A percentile compares a stretch with the other conserved stretches of the same genome.
These are phyloP conservation scores for Schizopygopsis pylzovi DNA, from an alignment of 2,797 vertebrate species.

Conservation along the genomic window DNA sequence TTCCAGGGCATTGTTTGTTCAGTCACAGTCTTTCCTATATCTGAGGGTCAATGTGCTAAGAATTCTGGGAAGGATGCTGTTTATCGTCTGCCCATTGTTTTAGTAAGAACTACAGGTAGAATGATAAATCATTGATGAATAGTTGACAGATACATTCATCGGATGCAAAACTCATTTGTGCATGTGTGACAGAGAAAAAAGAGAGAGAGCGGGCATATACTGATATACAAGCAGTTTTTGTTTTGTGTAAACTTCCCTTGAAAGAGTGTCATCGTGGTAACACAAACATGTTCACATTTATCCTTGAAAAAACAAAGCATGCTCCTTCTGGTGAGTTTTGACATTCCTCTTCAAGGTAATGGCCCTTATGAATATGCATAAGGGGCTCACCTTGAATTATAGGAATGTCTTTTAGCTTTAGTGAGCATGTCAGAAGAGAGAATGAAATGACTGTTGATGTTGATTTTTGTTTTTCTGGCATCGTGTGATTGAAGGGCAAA, in stretches of 20 bases:
- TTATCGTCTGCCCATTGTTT: slow-evolving; percentile 48
- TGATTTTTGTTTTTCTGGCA: slow-evolving; percentile 54
- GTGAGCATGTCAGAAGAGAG: slow-evolving; percentile 37
- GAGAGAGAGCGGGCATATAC: slow-evolving; percentile 1
- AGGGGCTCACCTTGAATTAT: slow-evolving; percentile 62
- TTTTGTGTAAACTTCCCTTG: slow-evolving; percentile 49
- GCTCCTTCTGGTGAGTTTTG: slow-evolving; percentile 53
- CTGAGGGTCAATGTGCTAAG: slow-evolving; percentile 48
- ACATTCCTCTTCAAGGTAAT: slow-evolving; percentile 59
- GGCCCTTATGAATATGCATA: slow-evolving; percentile 59
- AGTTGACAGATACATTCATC: slow-evolving; percentile 51
- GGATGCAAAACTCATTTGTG: slow-evolving; percentile 41
- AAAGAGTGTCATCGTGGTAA: slow-evolving; percentile 55
- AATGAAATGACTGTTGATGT: slow-evolving; percentile 53
- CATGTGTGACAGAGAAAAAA: slow-evolving; percentile 3
- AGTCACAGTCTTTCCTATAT: slow-evolving; percentile 20
- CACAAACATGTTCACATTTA: slow-evolving; percentile 50
- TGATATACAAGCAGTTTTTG: slow-evolving; percentile 29
- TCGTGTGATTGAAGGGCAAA: slow-evolving; percentile 56
- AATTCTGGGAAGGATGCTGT: slow-evolving; percentile 45
- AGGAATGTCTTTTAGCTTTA: slow-evolving; percentile 51
- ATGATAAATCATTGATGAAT: slow-evolving; percentile 46
- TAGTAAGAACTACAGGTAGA: slow-evolving; percentile 49
- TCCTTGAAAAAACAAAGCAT: slow-evolving; percentile 57
- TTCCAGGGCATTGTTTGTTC: slow-evolving; percentile 29